A percentile compares a stretch with the other conserved stretches of the same genome.
Conservation (phyloP, 2,888 invertebrate species). For the Tipula vernalis region DNA sequence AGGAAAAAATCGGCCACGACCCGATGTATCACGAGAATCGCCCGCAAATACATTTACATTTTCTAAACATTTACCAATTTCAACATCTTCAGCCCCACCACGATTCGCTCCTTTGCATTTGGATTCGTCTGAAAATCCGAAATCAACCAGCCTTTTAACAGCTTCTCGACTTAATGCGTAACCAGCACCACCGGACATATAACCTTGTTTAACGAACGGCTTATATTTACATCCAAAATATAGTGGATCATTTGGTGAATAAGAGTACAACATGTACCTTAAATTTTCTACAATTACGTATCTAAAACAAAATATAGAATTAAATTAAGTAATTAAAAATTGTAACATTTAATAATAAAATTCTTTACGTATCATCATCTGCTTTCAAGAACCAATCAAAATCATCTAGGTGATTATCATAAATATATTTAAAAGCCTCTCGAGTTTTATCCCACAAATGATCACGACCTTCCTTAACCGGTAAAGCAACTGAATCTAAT, state of each 20-base stretch:
- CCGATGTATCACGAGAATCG: slow-evolving; percentile 72
- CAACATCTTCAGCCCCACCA: slow-evolving; percentile 77
- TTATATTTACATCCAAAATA: slow-evolving; percentile 86
- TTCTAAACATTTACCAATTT: slow-evolving; percentile 58
- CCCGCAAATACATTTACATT: slow-evolving; percentile 75
- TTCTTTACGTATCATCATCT: slow-evolving; percentile 89
- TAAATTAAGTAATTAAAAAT: too few species aligned
- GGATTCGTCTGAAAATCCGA: slow-evolving; percentile 49
- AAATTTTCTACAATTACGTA: slow-evolving; percentile 88
- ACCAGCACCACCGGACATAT: slow-evolving; percentile 81
- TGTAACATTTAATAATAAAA: too few species aligned
- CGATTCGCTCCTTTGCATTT: slow-evolving; percentile 37
- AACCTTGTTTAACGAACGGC: slow-evolving; percentile 61
- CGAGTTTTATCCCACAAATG: slow-evolving; percentile 98
- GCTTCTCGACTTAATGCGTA: slow-evolving; percentile 79
- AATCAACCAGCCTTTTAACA: slow-evolving; percentile 55
- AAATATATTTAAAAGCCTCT: slow-evolving; percentile 80
- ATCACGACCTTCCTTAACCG: slow-evolving; percentile 81
- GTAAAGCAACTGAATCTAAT: slow-evolving; percentile 68
- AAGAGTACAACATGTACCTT: slow-evolving; percentile 63
- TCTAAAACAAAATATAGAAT: slow-evolving; percentile 35
- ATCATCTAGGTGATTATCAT: slow-evolving; percentile 68
- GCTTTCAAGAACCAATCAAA: slow-evolving; percentile 98
- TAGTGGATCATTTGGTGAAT: slow-evolving; percentile 54
- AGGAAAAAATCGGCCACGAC: slow-evolving; percentile 85